A percentile compares a stretch with the other conserved stretches of the same genome.
Conservation (phyloP, 2,888 invertebrate species). For the Cryptocephalus moraei region DNA sequence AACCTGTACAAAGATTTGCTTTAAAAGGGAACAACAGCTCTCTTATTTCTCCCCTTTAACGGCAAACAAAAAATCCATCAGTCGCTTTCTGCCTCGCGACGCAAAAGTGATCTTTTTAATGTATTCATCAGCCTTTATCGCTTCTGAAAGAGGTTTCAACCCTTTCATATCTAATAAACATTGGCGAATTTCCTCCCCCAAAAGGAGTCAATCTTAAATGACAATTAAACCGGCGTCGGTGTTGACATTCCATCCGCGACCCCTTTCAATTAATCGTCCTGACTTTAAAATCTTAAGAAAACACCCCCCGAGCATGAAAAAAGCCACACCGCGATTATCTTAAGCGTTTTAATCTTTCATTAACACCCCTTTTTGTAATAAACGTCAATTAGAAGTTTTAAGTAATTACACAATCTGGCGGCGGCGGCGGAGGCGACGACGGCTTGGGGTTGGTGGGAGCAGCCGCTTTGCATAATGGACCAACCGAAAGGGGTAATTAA, state of each 20-base stretch:
- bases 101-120: too few species aligned
- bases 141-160: conserved; percentile 5
- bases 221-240: conserved; percentile 28
- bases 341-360: conserved; percentile 35
- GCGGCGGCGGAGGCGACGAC: conserved; percentile 14
- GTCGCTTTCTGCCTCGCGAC: too few species aligned
- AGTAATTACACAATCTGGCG: conserved; percentile 38
- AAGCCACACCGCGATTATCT: conserved; percentile 29
- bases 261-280: conserved; percentile 34
- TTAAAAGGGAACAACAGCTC: too few species aligned
- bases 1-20: too few species aligned
- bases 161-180: not conserved
- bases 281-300: conserved; percentile 29
- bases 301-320: conserved; percentile 29
- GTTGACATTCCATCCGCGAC: conserved; percentile 28
- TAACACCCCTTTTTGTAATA: conserved; percentile 38
- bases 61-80: too few species aligned
- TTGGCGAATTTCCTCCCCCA: not conserved
- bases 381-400: conserved; percentile 37
- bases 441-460: conserved; percentile 5
- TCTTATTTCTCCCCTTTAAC: too few species aligned
- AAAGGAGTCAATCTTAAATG: conserved; percentile 14
- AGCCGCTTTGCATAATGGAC: conserved; percentile 38
- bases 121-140: conserved; percentile 6
- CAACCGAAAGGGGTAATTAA: conserved; percentile 39